These are phyloP conservation scores for Drosophila paramelanica DNA, from an alignment of 2,888 invertebrate species.

Conservation along the genomic window DNA sequence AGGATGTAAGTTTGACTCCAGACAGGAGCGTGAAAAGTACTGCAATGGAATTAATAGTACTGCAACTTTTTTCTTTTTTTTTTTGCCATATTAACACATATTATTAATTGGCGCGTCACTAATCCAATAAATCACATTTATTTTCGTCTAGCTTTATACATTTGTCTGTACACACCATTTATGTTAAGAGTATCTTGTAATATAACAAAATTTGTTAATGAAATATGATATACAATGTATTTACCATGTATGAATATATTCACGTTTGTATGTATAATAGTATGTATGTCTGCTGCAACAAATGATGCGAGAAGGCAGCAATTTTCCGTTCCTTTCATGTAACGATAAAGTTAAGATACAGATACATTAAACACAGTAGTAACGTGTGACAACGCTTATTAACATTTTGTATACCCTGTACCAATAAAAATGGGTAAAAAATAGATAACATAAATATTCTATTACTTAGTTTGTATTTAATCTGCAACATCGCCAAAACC, in stretches of 20 bases:
- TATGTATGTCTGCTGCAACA: conserved; percentile 5
- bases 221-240: conserved; percentile 16
- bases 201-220: conserved; percentile 2
- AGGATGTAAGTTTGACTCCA: neutral
- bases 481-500: neutral
- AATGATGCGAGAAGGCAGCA: conserved; percentile 22
- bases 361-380: conserved; percentile 8
- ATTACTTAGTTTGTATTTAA: neutral
- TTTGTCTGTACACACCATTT: neutral
- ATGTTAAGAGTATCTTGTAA: conserved; percentile 11
- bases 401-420: neutral
- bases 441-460: neutral
- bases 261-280: neutral
- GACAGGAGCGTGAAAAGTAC: neutral
- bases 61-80: neutral
- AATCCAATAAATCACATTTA: neutral
- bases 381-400: neutral
- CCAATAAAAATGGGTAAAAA: neutral
- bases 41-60: neutral
- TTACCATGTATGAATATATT: conserved; percentile 5
- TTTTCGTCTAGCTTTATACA: neutral
- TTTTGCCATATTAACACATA: neutral
- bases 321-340: conserved; percentile 21
- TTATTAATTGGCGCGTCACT: neutral
- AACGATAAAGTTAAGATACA: conserved; percentile 17